Evolutionary conservation across 1,140 invertebrate genomes (phyloP).

Genomic region (Gryllus bimaculatus): DNA sequence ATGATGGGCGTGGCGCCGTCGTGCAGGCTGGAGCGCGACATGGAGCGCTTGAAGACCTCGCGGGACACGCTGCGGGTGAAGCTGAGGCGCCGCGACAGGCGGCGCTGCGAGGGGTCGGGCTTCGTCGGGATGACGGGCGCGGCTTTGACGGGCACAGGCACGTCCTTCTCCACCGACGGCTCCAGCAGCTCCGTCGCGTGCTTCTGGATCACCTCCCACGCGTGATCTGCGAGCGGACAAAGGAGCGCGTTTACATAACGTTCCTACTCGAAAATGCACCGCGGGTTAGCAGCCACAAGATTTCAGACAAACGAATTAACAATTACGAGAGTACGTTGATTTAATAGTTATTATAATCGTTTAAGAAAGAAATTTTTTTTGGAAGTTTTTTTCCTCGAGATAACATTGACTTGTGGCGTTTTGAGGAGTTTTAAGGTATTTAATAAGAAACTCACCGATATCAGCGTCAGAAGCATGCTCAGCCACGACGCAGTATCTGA

Average conservation of each 20-base stretch:
- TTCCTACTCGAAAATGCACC: no score
- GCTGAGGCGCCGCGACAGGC: constrained; percentile 48
- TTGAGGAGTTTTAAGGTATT: no score
- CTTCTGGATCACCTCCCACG: constrained; percentile 60
- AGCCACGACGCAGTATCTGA: constrained; percentile 76
- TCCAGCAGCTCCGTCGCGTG: constrained; percentile 55
- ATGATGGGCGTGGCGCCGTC: constrained; percentile 58
- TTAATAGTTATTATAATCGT: no score
- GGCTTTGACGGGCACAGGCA: constrained; percentile 31
- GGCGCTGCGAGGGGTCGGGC: constrained; percentile 46
- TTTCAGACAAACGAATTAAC: no score
- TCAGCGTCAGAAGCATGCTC: constrained; percentile 69
- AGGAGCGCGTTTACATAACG: no score
- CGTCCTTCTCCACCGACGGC: constrained; percentile 23
- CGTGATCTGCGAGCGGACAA: constrained; percentile 42
- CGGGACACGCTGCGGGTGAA: constrained; percentile 56
- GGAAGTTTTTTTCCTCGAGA: no score
- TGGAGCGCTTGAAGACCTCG: constrained; percentile 48
- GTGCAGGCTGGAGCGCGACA: constrained; percentile 47
- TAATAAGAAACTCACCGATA: constrained; percentile 39
- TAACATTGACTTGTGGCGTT: no score
- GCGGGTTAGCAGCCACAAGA: no score
- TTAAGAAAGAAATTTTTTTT: no score
- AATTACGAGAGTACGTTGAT: no score
- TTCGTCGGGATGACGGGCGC: constrained; percentile 33